Evolutionary conservation across 2,888 invertebrate species (phyloP).

Genomic region (Apoderus coryli): DNA sequence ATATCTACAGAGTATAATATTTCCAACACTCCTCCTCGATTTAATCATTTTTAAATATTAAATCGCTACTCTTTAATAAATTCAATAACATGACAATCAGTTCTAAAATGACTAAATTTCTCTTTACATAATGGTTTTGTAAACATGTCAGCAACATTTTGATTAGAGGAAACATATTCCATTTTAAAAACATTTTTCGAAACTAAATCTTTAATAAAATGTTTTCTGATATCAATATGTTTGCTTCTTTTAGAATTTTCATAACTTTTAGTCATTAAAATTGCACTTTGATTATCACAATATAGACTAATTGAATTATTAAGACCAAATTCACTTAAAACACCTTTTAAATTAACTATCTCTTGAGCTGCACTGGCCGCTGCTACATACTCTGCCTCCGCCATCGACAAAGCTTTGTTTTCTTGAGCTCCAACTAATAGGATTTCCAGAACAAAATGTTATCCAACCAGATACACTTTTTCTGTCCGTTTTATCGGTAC

Average conservation of each 20-base stretch:
- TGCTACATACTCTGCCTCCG: slow-evolving; percentile 13
- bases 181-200: slow-evolving; percentile 7
- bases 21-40: slow-evolving; percentile 11
- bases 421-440: slow-evolving; percentile 13
- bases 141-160: slow-evolving; percentile 10
- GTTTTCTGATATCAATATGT: slow-evolving; percentile 10
- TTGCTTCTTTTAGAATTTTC: slow-evolving; percentile 10
- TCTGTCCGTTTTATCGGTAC: slow-evolving; percentile 10
- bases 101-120: slow-evolving; percentile 8
- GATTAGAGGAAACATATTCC: slow-evolving; percentile 9
- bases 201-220: slow-evolving; percentile 10
- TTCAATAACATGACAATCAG: slow-evolving; percentile 5
- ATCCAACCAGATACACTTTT: too few relatives aligned
- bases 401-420: slow-evolving; percentile 14
- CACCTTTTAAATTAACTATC: slow-evolving; percentile 8
- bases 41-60: slow-evolving; percentile 1
- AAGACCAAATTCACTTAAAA: slow-evolving; percentile 3
- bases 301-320: slow-evolving; percentile 3
- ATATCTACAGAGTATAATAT: too few relatives aligned
- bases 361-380: slow-evolving; percentile 9
- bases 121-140: slow-evolving; percentile 10
- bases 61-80: background rate
- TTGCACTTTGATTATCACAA: slow-evolving; percentile 11
- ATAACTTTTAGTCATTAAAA: slow-evolving; percentile 9
- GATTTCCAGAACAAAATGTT: too few relatives aligned